Conservation (phyloP, 2,797 vertebrate genomes). For the Cuculus canorus region DNA sequence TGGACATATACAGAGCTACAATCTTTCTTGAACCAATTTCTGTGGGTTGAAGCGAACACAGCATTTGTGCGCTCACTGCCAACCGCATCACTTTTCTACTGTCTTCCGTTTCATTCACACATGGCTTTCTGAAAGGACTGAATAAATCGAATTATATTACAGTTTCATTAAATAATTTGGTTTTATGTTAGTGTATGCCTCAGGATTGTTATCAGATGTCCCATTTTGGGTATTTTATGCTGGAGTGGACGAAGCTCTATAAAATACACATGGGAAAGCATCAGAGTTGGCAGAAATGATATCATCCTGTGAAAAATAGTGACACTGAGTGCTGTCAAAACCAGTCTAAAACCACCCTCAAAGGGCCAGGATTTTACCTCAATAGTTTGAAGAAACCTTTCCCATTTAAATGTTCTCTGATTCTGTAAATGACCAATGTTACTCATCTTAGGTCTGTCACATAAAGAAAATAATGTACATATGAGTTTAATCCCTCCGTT, state of each 20-base stretch:
- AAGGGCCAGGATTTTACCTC: background rate
- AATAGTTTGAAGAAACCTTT: background rate
- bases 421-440: constrained; percentile 42
- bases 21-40: background rate
- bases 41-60: background rate
- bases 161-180: background rate
- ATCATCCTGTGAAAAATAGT: background rate
- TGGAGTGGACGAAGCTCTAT: background rate
- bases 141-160: constrained; percentile 14
- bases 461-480: constrained; percentile 38
- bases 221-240: background rate
- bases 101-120: background rate
- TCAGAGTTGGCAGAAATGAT: background rate
- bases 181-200: background rate
- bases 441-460: constrained; percentile 48
- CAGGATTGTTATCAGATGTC: background rate
- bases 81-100: background rate
- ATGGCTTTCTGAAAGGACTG: background rate
- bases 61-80: background rate
- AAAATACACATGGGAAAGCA: background rate
- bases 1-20: background rate
- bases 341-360: background rate
- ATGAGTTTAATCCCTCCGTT: constrained; percentile 18
- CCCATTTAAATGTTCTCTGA: background rate
- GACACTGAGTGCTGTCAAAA: background rate